Conservation (phyloP, 1,140 invertebrate genomes). For the Bemisia tabaci region DNA sequence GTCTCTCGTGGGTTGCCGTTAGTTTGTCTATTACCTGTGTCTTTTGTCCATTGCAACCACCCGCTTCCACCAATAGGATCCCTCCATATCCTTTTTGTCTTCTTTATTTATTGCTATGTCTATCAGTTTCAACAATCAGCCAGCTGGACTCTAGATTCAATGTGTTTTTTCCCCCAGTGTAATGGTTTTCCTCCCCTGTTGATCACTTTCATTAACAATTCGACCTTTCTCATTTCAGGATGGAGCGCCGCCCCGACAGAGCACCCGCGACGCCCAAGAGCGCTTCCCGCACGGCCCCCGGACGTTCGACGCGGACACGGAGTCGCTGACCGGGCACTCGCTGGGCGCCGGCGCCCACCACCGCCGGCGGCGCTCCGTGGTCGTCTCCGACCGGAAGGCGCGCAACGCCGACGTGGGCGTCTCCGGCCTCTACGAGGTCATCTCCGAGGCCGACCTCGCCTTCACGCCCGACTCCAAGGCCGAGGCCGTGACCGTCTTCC, state of each 20-base stretch:
- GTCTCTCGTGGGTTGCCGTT: too few relatives aligned
- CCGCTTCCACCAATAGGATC: too few relatives aligned
- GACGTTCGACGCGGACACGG: constrained; percentile 41
- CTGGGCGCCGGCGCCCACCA: constrained; percentile 21
- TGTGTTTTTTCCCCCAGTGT: too few relatives aligned
- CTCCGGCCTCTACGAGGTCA: constrained; percentile 76
- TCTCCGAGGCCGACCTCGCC: constrained; percentile 80
- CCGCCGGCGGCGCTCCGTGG: constrained; percentile 45
- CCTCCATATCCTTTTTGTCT: too few relatives aligned
- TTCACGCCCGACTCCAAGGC: constrained; percentile 66
- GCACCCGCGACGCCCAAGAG: constrained; percentile 40
- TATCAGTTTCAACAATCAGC: too few relatives aligned
- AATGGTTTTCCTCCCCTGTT: too few relatives aligned
- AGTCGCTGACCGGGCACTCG: constrained; percentile 12
- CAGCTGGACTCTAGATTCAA: too few relatives aligned
- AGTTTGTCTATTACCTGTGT: too few relatives aligned
- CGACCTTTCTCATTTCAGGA: too few relatives aligned
- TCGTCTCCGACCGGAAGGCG: constrained; percentile 52
- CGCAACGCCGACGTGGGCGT: constrained; percentile 73
- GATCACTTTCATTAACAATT: too few relatives aligned
- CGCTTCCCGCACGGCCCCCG: constrained; percentile 71
- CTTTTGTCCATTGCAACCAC: too few relatives aligned
- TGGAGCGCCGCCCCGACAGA: constrained; percentile 37
- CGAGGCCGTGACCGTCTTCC: constrained; percentile 71
- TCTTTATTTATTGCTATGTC: too few relatives aligned